Evolutionary conservation across 2,797 vertebrate species (phyloP).

Genomic region (Menidia menidia): DNA sequence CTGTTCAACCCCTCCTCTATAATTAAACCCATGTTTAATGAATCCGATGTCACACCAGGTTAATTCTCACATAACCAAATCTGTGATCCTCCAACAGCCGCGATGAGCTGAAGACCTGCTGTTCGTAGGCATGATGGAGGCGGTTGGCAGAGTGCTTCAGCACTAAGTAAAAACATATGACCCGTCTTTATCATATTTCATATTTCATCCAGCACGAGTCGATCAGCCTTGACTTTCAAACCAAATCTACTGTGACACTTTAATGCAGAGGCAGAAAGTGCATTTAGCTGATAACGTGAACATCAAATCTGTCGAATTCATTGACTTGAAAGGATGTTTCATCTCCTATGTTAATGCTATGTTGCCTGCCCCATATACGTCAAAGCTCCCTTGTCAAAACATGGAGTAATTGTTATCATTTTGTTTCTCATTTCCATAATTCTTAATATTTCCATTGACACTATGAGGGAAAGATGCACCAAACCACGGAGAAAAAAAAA

Average conservation of each 20-base stretch:
- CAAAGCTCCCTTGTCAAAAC: too few relatives aligned
- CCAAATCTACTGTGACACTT: neutral
- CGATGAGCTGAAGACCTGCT: neutral
- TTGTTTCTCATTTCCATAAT: neutral
- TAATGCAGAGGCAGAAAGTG: neutral
- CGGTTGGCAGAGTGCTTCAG: neutral
- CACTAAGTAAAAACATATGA: neutral
- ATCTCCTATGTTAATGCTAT: neutral
- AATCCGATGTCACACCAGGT: neutral
- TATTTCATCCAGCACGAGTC: neutral
- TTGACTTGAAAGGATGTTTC: neutral
- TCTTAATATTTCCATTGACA: neutral
- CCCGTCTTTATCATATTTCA: neutral
- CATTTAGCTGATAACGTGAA: neutral
- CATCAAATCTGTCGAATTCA: neutral
- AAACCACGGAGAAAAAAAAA: neutral
- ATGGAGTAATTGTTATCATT: neutral
- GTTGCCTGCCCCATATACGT: too few relatives aligned
- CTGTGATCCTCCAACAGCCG: neutral
- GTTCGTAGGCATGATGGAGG: neutral
- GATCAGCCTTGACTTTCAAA: neutral
- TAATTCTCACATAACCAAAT: neutral
- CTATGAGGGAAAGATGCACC: neutral
- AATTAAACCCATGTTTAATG: slow-evolving; percentile 1
- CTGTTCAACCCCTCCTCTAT: neutral